A percentile compares a stretch with the other conserved stretches of the same genome.
Evolutionary conservation across 2,888 invertebrate genomes (phyloP).

Genomic region (Crossocerus cetratus): DNA sequence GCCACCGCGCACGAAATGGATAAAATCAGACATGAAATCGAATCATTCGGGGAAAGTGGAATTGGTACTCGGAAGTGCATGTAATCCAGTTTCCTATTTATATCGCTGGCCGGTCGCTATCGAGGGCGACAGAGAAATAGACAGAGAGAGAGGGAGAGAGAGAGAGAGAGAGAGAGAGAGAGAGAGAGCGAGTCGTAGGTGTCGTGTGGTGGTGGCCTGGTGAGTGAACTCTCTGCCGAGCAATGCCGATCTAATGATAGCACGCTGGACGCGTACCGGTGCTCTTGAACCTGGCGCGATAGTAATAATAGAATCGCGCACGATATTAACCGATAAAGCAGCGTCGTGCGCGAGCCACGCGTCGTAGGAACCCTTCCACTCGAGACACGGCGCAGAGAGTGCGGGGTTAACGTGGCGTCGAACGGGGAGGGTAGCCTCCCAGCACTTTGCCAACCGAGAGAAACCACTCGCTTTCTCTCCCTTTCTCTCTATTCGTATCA

Average conservation of each 20-base stretch:
- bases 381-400: no score
- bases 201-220: constrained; percentile 23
- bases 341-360: constrained; percentile 8
- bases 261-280: constrained; percentile 39
- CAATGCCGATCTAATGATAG: constrained; percentile 54
- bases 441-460: not conserved
- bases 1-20: no score
- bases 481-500: no score
- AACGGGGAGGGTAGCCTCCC: no score
- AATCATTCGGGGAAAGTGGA: no score
- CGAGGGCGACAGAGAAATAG: not conserved
- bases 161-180: not conserved
- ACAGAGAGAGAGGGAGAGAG: not conserved
- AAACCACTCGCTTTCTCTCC: not conserved
- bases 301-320: constrained; percentile 57
- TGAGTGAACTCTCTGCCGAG: constrained; percentile 47
- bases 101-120: not conserved
- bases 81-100: not conserved
- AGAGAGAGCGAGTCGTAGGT: not conserved
- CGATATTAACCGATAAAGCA: constrained; percentile 48
- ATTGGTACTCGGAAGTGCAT: no score
- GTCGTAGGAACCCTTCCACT: not conserved
- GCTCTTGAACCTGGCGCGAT: constrained; percentile 56
- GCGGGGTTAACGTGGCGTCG: no score
- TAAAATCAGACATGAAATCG: no score